Conservation (phyloP, 2,797 vertebrate genomes). For the Moxostoma hubbsi region DNA sequence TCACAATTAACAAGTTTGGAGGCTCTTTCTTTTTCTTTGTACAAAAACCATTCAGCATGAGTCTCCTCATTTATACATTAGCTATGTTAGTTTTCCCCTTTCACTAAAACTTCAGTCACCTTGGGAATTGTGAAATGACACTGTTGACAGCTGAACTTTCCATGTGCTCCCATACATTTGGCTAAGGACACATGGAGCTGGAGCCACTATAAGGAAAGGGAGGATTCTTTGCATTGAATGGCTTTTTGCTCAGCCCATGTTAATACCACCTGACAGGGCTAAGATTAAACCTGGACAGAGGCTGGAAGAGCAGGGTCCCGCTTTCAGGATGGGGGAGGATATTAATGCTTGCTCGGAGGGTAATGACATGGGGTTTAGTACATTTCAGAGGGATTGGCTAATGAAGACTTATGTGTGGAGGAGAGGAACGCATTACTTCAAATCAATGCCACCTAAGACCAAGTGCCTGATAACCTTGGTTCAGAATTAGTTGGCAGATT, state of each 20-base stretch:
- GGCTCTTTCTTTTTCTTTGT: no score
- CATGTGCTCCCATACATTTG: neutral
- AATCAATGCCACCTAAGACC: constrained; percentile 60
- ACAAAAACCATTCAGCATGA: neutral
- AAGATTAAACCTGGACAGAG: constrained; percentile 47
- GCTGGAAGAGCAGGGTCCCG: constrained; percentile 33
- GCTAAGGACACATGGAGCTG: neutral
- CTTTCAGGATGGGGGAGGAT: constrained; percentile 44
- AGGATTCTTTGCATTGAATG: constrained; percentile 35
- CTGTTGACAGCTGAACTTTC: no score
- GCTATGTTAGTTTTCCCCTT: neutral
- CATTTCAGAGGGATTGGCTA: constrained; percentile 64
- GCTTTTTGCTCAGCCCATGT: constrained; percentile 26
- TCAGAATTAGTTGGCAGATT: constrained; percentile 70
- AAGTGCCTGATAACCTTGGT: constrained; percentile 70
- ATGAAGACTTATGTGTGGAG: constrained; percentile 72
- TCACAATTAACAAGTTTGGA: no score
- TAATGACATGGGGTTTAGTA: constrained; percentile 58
- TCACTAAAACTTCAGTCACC: neutral
- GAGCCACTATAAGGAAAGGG: neutral
- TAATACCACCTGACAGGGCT: constrained; percentile 49
- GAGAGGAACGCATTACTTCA: constrained; percentile 73
- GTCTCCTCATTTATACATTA: neutral
- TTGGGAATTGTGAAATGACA: neutral
- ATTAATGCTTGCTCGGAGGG: constrained; percentile 50